phyloP scores from a whole-genome alignment of 2,113 vertebrate species.

The Osmerus eperlanus region DNA sequence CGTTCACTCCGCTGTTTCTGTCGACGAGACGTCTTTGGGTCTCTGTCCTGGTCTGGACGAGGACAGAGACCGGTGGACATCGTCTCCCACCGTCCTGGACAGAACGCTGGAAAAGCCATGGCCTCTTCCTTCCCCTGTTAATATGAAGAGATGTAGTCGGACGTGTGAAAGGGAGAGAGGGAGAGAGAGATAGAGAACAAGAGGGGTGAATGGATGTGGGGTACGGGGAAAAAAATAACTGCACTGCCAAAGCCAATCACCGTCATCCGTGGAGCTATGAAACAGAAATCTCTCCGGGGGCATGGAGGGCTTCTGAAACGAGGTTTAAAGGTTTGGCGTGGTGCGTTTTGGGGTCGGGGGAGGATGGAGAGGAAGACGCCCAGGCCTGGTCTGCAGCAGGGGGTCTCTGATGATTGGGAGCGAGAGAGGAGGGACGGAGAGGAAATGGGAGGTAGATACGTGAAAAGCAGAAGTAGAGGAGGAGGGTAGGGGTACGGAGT shows the following conservation, averaged over 20 bases:
- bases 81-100: too few relatives aligned
- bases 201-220: constrained; percentile 10
- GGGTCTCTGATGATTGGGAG: constrained; percentile 54
- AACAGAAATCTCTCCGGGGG: constrained; percentile 39
- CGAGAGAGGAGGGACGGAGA: constrained; percentile 16
- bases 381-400: constrained; percentile 26
- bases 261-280: constrained; percentile 46
- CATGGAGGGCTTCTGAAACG: constrained; percentile 31
- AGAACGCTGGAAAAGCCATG: too few relatives aligned
- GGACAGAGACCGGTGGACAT: too few relatives aligned
- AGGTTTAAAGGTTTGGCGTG: constrained; percentile 25
- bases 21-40: too few relatives aligned
- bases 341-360: constrained; percentile 38
- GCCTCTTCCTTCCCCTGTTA: too few relatives aligned
- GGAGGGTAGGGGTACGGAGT: not conserved
- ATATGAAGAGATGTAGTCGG: not conserved
- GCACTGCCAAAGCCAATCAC: constrained; percentile 59
- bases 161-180: not conserved
- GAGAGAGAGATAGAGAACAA: constrained; percentile 16
- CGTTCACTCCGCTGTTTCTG: too few relatives aligned
- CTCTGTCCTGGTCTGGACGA: too few relatives aligned
- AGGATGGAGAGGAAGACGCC: constrained; percentile 25
- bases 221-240: constrained; percentile 48
- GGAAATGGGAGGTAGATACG: not conserved
- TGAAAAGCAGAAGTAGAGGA: not conserved